Conservation (phyloP, 1,140 invertebrate genomes). For the Frieseomelitta varia region DNA sequence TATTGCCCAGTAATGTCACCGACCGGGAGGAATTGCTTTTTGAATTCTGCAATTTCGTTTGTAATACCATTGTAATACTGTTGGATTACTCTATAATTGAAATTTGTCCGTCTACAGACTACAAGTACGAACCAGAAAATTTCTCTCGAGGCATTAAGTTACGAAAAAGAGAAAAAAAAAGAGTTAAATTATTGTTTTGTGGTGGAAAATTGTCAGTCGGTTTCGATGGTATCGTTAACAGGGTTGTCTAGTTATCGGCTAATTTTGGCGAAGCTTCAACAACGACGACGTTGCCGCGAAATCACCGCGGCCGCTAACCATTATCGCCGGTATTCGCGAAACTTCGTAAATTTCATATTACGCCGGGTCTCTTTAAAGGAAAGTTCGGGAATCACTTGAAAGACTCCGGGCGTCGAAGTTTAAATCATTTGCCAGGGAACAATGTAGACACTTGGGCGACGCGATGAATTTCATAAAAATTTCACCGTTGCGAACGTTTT, state of each 20-base stretch:
- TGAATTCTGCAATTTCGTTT: not conserved
- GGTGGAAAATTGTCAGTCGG: not conserved
- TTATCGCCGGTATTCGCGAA: conserved; percentile 15
- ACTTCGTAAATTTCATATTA: conserved; percentile 43
- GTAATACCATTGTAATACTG: not conserved
- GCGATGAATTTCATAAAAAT: conserved; percentile 42
- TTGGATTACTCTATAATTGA: not conserved
- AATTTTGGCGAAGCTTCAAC: conserved; percentile 7
- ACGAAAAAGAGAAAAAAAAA: too few species aligned
- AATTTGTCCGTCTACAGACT: not conserved
- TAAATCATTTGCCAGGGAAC: conserved; percentile 42
- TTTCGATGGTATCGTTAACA: not conserved
- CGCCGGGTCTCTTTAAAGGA: conserved; percentile 31
- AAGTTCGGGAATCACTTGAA: conserved; percentile 46
- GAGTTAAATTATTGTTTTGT: not conserved
- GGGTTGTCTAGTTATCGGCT: not conserved
- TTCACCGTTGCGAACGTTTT: conserved; percentile 20
- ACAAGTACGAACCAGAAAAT: not conserved
- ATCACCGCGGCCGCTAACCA: conserved; percentile 17
- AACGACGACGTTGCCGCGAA: not conserved
- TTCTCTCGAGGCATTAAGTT: not conserved
- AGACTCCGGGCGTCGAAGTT: conserved; percentile 28
- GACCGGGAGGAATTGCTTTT: too few species aligned
- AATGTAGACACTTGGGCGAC: conserved; percentile 17
- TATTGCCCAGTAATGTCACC: not conserved